A percentile compares a stretch with the other conserved stretches of the same genome.
These are phyloP conservation scores for Apogon talboti DNA, from an alignment of 2,797 vertebrate species.

Conservation along the genomic window DNA sequence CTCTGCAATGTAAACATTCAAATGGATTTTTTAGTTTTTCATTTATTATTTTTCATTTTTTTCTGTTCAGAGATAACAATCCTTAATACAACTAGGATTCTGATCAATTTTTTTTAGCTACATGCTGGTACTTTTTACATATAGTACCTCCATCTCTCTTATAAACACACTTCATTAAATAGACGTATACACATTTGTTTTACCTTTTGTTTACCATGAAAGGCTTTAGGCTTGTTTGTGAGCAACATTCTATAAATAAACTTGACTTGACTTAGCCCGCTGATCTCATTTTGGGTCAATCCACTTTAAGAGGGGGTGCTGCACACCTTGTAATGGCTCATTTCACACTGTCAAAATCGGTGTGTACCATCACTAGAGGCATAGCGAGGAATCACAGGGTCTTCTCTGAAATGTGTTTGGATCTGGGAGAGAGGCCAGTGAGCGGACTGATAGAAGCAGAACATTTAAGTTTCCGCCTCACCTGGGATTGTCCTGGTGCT, in stretches of 20 bases:
- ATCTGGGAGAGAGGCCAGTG: conserved; percentile 56
- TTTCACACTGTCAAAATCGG: conserved; percentile 79
- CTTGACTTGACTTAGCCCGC: conserved; percentile 50
- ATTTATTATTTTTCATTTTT: too few species aligned
- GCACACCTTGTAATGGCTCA: conserved; percentile 75
- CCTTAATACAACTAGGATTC: too few species aligned
- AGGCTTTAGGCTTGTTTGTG: conserved; percentile 41
- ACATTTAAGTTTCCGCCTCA: conserved; percentile 75
- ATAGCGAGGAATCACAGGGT: conserved; percentile 50
- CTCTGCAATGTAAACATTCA: too few species aligned
- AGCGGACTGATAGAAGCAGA: conserved; percentile 62
- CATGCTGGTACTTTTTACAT: too few species aligned
- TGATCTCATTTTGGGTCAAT: conserved; percentile 69
- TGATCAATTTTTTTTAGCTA: too few species aligned
- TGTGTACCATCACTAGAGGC: conserved; percentile 63
- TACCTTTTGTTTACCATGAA: conserved; percentile 32
- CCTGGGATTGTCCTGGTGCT: conserved; percentile 69
- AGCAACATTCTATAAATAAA: conserved; percentile 59
- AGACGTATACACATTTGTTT: background rate
- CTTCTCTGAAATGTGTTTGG: conserved; percentile 57
- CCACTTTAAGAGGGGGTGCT: conserved; percentile 44
- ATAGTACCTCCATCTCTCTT: background rate
- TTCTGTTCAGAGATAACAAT: too few species aligned
- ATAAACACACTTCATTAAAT: background rate
- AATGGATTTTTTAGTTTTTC: too few species aligned